A percentile compares a stretch with the other conserved stretches of the same genome.
Conservation (phyloP, 2,888 invertebrate species). For the Agonopterix heracliana region DNA sequence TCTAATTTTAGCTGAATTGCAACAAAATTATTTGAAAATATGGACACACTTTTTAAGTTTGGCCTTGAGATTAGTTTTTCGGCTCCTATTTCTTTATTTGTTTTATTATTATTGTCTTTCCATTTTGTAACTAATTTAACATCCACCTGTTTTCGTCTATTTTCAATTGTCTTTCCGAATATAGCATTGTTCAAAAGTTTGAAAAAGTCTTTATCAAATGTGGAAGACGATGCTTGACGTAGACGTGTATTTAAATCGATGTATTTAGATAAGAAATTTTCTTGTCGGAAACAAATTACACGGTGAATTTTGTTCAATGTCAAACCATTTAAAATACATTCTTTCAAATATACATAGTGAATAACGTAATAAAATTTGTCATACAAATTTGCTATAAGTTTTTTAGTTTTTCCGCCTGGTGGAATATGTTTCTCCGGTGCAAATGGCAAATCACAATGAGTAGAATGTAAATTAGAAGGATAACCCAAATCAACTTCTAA, state of each 20-base stretch:
- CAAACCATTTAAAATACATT: constrained; percentile 23
- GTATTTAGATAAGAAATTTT: constrained; percentile 24
- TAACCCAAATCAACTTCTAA: neutral
- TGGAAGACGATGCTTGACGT: too few relatives aligned
- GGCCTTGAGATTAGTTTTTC: constrained; percentile 5
- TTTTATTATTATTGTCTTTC: neutral
- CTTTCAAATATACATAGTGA: constrained; percentile 26
- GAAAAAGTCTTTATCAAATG: neutral
- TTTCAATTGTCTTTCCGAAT: too few relatives aligned
- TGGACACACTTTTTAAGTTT: constrained; percentile 8
- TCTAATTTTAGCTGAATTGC: constrained; percentile 4
- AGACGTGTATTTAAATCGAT: constrained; percentile 11
- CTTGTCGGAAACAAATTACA: constrained; percentile 18
- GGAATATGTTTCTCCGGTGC: constrained; percentile 1
- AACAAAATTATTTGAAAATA: constrained; percentile 10
- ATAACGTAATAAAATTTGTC: constrained; percentile 26
- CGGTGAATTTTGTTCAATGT: constrained; percentile 24
- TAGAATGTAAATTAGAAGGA: neutral
- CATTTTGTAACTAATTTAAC: neutral
- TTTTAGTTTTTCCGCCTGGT: constrained; percentile 5
- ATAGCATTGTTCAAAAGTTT: neutral
- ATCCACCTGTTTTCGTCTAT: too few relatives aligned
- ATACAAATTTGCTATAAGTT: constrained; percentile 16
- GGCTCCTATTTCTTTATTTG: constrained; percentile 5
- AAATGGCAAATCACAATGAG: neutral